These are phyloP conservation scores for Polypterus senegalus DNA, from an alignment of 2,113 vertebrate genomes.

Conservation along the genomic window DNA sequence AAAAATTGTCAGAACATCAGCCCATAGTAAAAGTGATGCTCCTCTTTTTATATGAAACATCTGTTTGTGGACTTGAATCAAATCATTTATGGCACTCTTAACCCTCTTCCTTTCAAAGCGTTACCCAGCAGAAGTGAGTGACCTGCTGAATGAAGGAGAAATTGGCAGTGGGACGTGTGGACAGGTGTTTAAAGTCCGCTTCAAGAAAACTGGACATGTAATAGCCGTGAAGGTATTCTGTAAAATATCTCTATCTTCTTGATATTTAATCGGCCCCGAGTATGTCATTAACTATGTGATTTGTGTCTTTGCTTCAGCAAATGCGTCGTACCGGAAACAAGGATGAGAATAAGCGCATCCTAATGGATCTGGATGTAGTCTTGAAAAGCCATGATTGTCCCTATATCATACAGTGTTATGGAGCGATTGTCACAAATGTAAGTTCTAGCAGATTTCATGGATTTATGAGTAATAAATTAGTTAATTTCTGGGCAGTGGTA, in stretches of 20 bases:
- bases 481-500: too few relatives aligned
- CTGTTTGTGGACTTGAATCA: too few relatives aligned
- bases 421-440: slow-evolving; percentile 88
- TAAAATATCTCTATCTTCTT: too few relatives aligned
- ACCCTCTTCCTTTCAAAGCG: slow-evolving; percentile 38
- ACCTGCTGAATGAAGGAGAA: slow-evolving; percentile 80
- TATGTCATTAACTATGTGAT: neutral
- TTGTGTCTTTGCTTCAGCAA: slow-evolving; percentile 51
- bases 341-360: slow-evolving; percentile 85
- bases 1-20: too few relatives aligned
- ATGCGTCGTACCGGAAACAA: slow-evolving; percentile 90
- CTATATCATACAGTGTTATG: slow-evolving; percentile 90
- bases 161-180: slow-evolving; percentile 92
- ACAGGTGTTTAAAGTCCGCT: slow-evolving; percentile 87
- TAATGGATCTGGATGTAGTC: slow-evolving; percentile 90
- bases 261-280: too few relatives aligned
- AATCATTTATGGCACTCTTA: too few relatives aligned
- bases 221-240: slow-evolving; percentile 75
- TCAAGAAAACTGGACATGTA: slow-evolving; percentile 75
- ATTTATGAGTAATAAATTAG: too few relatives aligned
- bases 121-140: slow-evolving; percentile 79
- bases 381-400: slow-evolving; percentile 91
- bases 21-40: too few relatives aligned
- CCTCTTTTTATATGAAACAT: too few relatives aligned
- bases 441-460: slow-evolving; percentile 16